phyloP scores from a whole-genome alignment of 2,888 invertebrate species.

The Lutraria lutraria region DNA sequence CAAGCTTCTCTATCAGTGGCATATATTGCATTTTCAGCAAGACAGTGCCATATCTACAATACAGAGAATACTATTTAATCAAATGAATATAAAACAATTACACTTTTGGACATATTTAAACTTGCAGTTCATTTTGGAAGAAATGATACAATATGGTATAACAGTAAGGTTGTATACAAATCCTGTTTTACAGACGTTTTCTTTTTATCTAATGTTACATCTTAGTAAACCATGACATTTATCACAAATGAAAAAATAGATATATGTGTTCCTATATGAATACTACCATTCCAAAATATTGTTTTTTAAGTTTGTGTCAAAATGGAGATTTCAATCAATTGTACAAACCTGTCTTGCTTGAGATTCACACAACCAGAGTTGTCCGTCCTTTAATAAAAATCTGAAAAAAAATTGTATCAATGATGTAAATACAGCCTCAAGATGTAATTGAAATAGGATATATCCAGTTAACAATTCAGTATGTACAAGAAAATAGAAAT shows the following conservation, averaged over 20 bases:
- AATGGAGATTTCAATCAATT: background rate
- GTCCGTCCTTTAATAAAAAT: constrained; percentile 92
- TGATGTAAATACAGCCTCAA: background rate
- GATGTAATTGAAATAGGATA: background rate
- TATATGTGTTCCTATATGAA: no score
- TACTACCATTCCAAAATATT: background rate
- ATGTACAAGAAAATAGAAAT: background rate
- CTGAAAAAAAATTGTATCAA: constrained; percentile 68
- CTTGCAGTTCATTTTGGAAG: no score
- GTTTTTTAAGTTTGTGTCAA: background rate
- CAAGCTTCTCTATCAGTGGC: constrained; percentile 97
- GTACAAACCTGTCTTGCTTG: constrained; percentile 92
- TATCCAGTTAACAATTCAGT: background rate
- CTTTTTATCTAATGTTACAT: no score
- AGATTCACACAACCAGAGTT: constrained; percentile 97
- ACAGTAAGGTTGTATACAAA: no score
- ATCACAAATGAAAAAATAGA: no score
- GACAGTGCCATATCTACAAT: constrained; percentile 93
- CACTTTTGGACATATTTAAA: no score
- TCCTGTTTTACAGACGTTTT: no score
- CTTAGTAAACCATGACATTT: no score
- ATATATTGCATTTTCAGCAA: constrained; percentile 97
- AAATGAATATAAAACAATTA: no score
- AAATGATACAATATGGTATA: no score
- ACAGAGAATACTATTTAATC: constrained; percentile 1